phyloP scores from a whole-genome alignment of 2,113 vertebrate species.

The Puntigrus tetrazona region DNA sequence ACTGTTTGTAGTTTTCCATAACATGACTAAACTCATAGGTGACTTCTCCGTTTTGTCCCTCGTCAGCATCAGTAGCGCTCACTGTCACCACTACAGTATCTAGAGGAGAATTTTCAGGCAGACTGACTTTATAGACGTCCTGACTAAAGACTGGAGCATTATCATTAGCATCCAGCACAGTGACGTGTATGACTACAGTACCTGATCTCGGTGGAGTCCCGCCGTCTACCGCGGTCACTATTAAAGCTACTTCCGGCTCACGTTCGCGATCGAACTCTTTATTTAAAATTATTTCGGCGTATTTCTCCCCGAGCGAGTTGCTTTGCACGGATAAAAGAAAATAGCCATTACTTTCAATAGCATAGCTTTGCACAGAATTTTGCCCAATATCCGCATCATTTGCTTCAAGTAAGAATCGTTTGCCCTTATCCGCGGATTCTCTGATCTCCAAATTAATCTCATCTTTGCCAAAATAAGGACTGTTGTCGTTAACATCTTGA shows the following conservation, averaged over 20 bases:
- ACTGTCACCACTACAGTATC: slow-evolving; percentile 51
- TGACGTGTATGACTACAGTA: background rate
- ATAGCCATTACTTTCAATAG: slow-evolving; percentile 57
- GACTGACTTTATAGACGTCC: slow-evolving; percentile 57
- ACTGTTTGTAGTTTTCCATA: slow-evolving; percentile 52
- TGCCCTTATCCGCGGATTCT: slow-evolving; percentile 62
- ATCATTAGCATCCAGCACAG: slow-evolving; percentile 10
- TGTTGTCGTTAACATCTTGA: slow-evolving; percentile 70
- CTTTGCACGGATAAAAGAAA: slow-evolving; percentile 69
- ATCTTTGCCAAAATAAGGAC: too few species aligned
- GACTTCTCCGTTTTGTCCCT: slow-evolving; percentile 70
- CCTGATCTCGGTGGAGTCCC: background rate
- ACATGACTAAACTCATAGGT: slow-evolving; percentile 64
- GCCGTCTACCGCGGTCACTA: slow-evolving; percentile 58
- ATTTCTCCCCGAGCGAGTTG: slow-evolving; percentile 38
- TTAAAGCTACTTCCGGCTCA: slow-evolving; percentile 50
- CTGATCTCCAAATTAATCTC: slow-evolving; percentile 63
- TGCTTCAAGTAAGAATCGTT: slow-evolving; percentile 62
- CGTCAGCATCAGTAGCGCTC: slow-evolving; percentile 65
- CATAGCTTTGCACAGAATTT: slow-evolving; percentile 64
- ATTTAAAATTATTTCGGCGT: slow-evolving; percentile 55
- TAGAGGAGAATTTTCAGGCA: slow-evolving; percentile 64
- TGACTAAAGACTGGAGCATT: slow-evolving; percentile 9
- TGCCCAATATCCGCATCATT: slow-evolving; percentile 66
- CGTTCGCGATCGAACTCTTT: slow-evolving; percentile 66